Base-by-base conservation (phyloP, 2,888 invertebrate genomes). In the Diachrysia chrysitis region DNA sequence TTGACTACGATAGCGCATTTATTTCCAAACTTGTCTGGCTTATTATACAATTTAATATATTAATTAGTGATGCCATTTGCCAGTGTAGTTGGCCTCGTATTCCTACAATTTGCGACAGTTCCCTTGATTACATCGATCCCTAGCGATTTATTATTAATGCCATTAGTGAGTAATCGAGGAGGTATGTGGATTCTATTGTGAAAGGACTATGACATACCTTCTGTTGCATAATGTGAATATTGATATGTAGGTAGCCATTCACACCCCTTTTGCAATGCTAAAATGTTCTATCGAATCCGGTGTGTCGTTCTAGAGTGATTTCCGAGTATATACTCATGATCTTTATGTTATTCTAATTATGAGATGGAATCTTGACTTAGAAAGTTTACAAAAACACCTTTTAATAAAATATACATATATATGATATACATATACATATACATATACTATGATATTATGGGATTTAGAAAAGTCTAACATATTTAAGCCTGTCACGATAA, bases 111-210 rank as follows among this genome's bases (percentile, higher is more conserved):
- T 58, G 60, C 58, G 63, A 53, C n/a, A 9, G 53, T 67, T 35
- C 51, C 67, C 59, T 59, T 65, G 71, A 60, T 59, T 42, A 48
- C 63, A 75, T 75, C 67, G 76, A 76, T 76, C 76, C 53, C 64
- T 0, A 3, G 62, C 61, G 32, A 59, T 76, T 21, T 60, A 76
- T 76, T 71, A 71, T 75, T 75, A 64, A 76, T 76, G 71, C 59
- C 62, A 76, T 76, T 67, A 75, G 58, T 21, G 10, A 58, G 42
- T 29, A 46, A 66, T 29, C 21, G 66, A 66, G 58, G 60, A 64
- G 63, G 61, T 48, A 16, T 35, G 76, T 63, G 71, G 32, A 29
- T 29, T n/a, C 17, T 35, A 16, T 4, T 21, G 32, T 25, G 16
- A 14, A 14, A 37, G 14, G 7, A 42, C 42, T n/a, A 5, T 37